Evolutionary conservation across 1,140 invertebrate species (phyloP).

Genomic region (Bombus huntii): DNA sequence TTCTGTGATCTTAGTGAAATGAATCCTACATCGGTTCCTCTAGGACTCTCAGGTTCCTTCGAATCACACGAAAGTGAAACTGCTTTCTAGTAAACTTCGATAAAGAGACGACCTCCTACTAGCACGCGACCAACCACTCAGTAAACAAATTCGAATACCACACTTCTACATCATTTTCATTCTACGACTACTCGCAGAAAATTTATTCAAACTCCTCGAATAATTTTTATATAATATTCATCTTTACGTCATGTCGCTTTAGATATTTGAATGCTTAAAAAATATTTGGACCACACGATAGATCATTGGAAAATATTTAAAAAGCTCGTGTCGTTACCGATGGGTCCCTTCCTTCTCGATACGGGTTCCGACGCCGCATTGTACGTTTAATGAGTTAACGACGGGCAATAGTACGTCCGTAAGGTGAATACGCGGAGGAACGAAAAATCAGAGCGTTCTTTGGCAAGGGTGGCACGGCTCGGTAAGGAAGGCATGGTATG

Average conservation of each 20-base stretch:
- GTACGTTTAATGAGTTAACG: not conserved
- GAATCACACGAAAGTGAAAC: constrained; percentile 57
- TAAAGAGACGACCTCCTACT: constrained; percentile 36
- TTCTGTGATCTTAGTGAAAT: constrained; percentile 62
- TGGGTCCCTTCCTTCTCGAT: not conserved
- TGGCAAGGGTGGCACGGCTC: not conserved
- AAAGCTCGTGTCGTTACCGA: not conserved
- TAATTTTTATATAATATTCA: no score
- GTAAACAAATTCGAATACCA: constrained; percentile 21
- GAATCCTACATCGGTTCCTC: constrained; percentile 38
- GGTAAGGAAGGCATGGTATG: constrained; percentile 2
- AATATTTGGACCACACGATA: not conserved
- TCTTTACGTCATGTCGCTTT: no score
- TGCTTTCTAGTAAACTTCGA: constrained; percentile 36
- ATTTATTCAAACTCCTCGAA: no score
- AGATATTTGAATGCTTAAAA: no score
- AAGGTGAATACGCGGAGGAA: not conserved
- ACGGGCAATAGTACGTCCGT: not conserved
- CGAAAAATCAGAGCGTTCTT: not conserved
- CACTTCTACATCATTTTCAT: not conserved
- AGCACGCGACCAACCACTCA: constrained; percentile 22
- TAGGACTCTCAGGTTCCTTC: not conserved
- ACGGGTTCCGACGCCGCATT: not conserved
- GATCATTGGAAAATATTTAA: not conserved
- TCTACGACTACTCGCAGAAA: no score